Conservation (phyloP, 2,113 vertebrate species). For the Formicarius rufipectus region DNA sequence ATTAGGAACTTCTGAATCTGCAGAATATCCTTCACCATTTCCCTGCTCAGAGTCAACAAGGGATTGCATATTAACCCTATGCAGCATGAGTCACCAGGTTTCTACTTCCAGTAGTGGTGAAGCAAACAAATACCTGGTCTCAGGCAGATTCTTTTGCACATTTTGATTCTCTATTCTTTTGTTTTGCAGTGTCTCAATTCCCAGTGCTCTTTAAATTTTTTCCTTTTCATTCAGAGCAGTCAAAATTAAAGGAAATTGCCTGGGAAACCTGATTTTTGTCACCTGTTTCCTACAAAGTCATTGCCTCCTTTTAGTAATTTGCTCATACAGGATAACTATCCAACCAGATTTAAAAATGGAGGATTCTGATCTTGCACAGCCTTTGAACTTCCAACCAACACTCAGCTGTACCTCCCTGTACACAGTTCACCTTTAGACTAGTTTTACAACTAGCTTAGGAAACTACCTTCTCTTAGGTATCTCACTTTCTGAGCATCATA, state of each 20-base stretch:
- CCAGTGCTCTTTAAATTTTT: not conserved
- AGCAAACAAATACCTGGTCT: not conserved
- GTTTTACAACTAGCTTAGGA: not conserved
- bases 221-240: not conserved
- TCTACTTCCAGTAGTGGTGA: not conserved
- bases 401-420: not conserved
- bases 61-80: not conserved
- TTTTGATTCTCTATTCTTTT: not conserved
- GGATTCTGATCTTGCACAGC: conserved; percentile 65
- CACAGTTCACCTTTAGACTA: not conserved
- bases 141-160: not conserved
- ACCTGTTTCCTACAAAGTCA: not conserved
- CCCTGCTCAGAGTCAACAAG: not conserved
- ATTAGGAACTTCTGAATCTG: not conserved
- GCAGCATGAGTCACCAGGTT: not conserved
- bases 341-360: not conserved
- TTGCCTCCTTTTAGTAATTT: not conserved
- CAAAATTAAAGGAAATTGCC: not conserved
- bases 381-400: not conserved
- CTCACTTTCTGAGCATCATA: not conserved
- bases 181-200: not conserved
- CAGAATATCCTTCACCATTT: not conserved
- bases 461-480: not conserved
- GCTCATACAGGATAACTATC: not conserved
- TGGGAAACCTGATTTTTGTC: not conserved